Base-by-base conservation (phyloP, 2,113 vertebrate species). In the Mus spicilegus region DNA sequence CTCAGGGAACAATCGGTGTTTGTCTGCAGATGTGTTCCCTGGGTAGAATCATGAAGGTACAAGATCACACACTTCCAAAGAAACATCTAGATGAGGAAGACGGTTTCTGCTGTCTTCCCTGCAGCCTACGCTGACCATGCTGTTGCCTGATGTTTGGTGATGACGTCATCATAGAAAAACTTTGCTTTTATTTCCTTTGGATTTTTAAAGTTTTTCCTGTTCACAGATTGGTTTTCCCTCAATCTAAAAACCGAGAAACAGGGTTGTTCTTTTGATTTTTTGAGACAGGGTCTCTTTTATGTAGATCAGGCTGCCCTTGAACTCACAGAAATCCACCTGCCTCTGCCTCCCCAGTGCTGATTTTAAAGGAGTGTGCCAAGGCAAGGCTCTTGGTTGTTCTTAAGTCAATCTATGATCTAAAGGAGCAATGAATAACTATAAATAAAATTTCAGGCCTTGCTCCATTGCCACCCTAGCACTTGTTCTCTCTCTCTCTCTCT, bases 31-130 rank as follows among this genome's bases (percentile, higher is more conserved):
- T 36, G 24, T 42, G 9, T 76, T 76, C 33, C 46, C 36, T 51
- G 54, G 17, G 67, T 30, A 26, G 65, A 94, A 94, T 28, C 85
- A 39, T 75, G 36, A 93, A 33, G 87, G 13, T 76, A 58, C 85
- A n/a, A 90, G 81, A 77, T 54, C 22, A 30, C n/a, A 33, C 5
- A 76, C 75, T 96, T 95, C 88, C 51, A 97, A 92, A 87, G 28
- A 54, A 77, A 54, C 10, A 3, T 76, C 42, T 77, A 70, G 75
- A 49, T 49, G 63, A 65, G 11, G 72, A 89, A 85, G 36, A 56
- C 78, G 58, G 89, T 70, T 39, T 80, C 3, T 6, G 28, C 58
- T 81, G 67, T 95, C 90, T 81, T n/a, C 92, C 63, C 95, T 87
- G 67, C n/a, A 42, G 28, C 49, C 54, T 89, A 81, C 65, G 84